A percentile compares a stretch with the other conserved stretches of the same genome.
Conservation (phyloP, 2,888 invertebrate genomes). For the Deilephila porcellus region DNA sequence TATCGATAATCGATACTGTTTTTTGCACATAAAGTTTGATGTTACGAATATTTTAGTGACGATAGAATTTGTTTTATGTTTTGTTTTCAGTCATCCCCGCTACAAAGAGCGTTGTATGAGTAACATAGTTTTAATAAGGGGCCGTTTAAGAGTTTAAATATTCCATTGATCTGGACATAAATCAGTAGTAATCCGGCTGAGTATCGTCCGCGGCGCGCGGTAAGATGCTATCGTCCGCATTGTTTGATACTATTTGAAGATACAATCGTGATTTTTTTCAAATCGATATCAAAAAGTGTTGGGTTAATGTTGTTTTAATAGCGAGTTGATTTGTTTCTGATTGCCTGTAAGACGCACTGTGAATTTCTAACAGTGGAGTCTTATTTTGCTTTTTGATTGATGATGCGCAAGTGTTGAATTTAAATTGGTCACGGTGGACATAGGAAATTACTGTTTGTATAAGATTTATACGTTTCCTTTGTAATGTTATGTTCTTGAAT, state of each 20-base stretch:
- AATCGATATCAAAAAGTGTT: constrained; percentile 70
- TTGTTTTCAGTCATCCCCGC: constrained; percentile 18
- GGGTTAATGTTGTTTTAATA: constrained; percentile 77
- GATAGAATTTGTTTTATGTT: constrained; percentile 1
- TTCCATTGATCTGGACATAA: neutral
- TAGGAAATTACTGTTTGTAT: constrained; percentile 33
- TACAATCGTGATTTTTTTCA: constrained; percentile 65
- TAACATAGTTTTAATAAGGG: neutral
- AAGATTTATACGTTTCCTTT: constrained; percentile 29
- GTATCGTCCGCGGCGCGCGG: neutral
- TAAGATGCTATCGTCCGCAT: constrained; percentile 57
- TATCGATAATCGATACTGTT: constrained; percentile 45
- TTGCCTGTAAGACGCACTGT: constrained; percentile 65
- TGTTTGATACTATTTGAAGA: constrained; percentile 65
- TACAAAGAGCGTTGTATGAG: neutral
- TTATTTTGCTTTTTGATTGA: constrained; percentile 64
- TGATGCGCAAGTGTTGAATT: constrained; percentile 53
- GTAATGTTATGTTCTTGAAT: constrained; percentile 2
- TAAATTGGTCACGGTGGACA: constrained; percentile 50
- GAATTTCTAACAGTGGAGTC: constrained; percentile 53
- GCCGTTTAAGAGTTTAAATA: neutral
- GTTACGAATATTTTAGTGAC: constrained; percentile 15
- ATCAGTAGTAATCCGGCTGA: neutral
- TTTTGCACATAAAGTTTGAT: constrained; percentile 18
- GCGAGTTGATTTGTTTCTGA: constrained; percentile 76